A percentile compares a stretch with the other conserved stretches of the same genome.
Conservation (phyloP, 2,797 vertebrate species). For the Diplodus puntazzo region DNA sequence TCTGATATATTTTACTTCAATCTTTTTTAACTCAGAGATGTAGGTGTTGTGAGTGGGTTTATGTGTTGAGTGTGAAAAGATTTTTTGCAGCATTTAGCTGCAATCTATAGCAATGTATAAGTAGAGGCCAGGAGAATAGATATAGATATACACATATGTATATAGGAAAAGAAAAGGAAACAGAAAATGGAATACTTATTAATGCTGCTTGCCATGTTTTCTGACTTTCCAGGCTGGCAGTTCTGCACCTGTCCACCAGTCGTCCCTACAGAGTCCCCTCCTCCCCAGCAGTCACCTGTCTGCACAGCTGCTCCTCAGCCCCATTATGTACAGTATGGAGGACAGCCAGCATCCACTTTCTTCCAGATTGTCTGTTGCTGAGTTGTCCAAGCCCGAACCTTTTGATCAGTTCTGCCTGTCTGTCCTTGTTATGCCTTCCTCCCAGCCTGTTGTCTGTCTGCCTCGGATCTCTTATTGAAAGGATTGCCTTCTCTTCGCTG, state of each 20-base stretch:
- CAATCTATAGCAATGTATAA: no score
- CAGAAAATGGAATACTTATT: background rate
- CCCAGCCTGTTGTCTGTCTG: conserved; percentile 8
- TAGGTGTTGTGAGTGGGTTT: no score
- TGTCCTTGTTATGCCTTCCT: conserved; percentile 16
- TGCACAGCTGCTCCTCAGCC: conserved; percentile 4
- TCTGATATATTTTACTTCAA: no score
- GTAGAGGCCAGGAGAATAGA: no score
- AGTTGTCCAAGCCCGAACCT: background rate
- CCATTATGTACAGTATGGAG: background rate
- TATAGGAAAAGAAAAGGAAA: background rate
- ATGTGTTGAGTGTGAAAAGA: no score
- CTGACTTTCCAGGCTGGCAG: background rate
- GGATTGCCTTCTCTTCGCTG: background rate
- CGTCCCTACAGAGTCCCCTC: background rate
- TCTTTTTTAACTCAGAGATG: no score
- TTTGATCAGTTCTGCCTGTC: conserved; percentile 29
- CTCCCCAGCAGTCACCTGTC: conserved; percentile 1
- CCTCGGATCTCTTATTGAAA: background rate
- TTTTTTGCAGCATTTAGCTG: no score
- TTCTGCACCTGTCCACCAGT: conserved; percentile 16
- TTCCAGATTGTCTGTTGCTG: background rate
- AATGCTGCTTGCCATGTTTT: no score
- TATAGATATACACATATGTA: no score
- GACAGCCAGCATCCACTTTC: background rate